Evolutionary conservation across 1,140 invertebrate species (phyloP), one percentile per base, ranked within the genome.

Genomic region (Babylonia areolata): DNA sequence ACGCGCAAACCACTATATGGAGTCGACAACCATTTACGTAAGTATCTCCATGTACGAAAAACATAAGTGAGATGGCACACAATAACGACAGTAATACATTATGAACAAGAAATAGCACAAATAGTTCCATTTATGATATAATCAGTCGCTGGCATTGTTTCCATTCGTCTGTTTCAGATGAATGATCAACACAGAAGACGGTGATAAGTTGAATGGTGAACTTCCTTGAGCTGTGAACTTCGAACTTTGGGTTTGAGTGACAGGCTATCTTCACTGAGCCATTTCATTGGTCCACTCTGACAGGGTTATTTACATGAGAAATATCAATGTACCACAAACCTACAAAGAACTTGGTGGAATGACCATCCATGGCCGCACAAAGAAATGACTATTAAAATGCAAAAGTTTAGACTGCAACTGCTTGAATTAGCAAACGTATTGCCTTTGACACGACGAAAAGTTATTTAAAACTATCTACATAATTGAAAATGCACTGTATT

Each of bases 281-380:
- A 37, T 88, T 87, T 87, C 79, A 89, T 89, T 89, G 88, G 88
- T 84, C 83, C 78, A 37, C 64, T 85, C 42, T 46, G 79, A 86
- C 79, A 84, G 80, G 84, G 78, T 88, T 85, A 89, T 89, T 89
- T 89, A 89, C 88, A 89, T 89, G 87, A 87, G 88, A 89, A 89
- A 89, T 88, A 89, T 89, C 88, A 89, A 89, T 89, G 88, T 86
- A 87, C 83, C 79, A 82, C 80, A 77, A 83, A 58, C 75, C 86
- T 58, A 78, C 82, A 84, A 87, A 75, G 40, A 69, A 84, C 82
- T 64, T 73, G 64, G n/a, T 35, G 33, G 33, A 46, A n/a, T 39
- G 64, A 46, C 40, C 69, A 3, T 3, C 3, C 64, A 37, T 73
- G 82, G 31, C 28, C 40, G n/a, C 31, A 2, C 23, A 40, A 64